Evolutionary conservation across 2,113 vertebrate genomes (phyloP).

Genomic region (Anguilla japonica): DNA sequence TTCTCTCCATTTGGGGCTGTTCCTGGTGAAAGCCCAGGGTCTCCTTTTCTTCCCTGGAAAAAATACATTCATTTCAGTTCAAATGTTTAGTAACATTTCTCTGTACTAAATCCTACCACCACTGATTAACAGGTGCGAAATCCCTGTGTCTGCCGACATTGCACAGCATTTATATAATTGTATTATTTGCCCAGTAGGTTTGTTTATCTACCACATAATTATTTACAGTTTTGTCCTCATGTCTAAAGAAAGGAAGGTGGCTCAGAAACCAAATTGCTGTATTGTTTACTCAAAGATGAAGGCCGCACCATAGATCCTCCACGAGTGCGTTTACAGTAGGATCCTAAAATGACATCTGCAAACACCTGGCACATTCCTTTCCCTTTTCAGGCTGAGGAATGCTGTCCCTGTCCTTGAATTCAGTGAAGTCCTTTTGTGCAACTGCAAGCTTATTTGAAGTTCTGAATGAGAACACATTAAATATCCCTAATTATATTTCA

Average conservation of each 20-base stretch:
- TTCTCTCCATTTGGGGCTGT: conserved; percentile 86
- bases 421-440: conserved; percentile 24
- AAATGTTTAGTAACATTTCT: conserved; percentile 13
- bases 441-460: conserved; percentile 10
- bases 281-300: conserved; percentile 57
- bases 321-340: conserved; percentile 59
- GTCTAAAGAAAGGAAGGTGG: background rate
- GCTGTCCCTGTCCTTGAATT: conserved; percentile 30
- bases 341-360: conserved; percentile 41
- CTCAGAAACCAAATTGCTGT: background rate
- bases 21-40: conserved; percentile 89
- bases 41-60: conserved; percentile 90
- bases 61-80: conserved; percentile 43
- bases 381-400: conserved; percentile 67
- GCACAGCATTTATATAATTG: background rate
- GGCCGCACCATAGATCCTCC: conserved; percentile 51
- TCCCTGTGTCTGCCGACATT: background rate
- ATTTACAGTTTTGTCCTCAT: background rate
- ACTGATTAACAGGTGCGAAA: background rate
- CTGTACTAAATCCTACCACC: background rate
- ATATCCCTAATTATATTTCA: background rate
- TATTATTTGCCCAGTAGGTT: background rate
- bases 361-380: conserved; percentile 63
- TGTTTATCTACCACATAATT: background rate
- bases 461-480: background rate